phyloP scores from a whole-genome alignment of 2,797 vertebrate species.

The Paratrypauchen microcephalus region DNA sequence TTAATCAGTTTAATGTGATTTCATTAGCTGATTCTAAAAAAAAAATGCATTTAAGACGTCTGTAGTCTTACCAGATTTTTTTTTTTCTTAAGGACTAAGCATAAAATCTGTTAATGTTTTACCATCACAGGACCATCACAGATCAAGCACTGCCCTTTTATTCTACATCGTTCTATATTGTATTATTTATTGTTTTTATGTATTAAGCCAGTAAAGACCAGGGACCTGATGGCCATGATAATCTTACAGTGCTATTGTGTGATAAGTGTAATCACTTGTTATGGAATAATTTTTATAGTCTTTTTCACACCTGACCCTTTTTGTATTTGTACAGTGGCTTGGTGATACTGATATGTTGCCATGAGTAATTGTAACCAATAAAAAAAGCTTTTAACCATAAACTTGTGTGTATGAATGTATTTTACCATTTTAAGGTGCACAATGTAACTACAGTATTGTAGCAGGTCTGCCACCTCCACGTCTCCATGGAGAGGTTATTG shows the following conservation, averaged over 20 bases:
- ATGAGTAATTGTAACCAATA: conserved; percentile 98
- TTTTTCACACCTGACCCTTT: conserved; percentile 84
- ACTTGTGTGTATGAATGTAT: background rate
- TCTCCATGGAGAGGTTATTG: background rate
- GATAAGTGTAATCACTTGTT: conserved; percentile 86
- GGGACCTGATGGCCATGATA: conserved; percentile 86
- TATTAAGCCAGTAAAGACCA: conserved; percentile 85
- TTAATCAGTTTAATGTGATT: conserved; percentile 30
- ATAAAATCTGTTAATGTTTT: conserved; percentile 3
- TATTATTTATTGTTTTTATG: conserved; percentile 65
- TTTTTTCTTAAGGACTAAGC: background rate
- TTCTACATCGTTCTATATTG: conserved; percentile 70
- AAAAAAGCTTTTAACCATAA: conserved; percentile 91
- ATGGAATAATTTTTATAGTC: conserved; percentile 88
- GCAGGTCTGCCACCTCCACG: background rate
- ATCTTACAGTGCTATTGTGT: conserved; percentile 88
- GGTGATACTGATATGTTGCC: conserved; percentile 90
- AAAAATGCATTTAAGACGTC: background rate
- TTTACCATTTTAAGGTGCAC: conserved; percentile 6
- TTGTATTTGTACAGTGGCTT: conserved; percentile 97
- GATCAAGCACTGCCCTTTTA: conserved; percentile 79
- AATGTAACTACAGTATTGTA: background rate
- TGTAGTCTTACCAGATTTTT: background rate
- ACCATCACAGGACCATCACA: conserved; percentile 69
- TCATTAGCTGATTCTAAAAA: background rate